A percentile compares a stretch with the other conserved stretches of the same genome.
phyloP scores from a whole-genome alignment of 1,140 invertebrate species.

The Dendrolimus kikuchii region DNA sequence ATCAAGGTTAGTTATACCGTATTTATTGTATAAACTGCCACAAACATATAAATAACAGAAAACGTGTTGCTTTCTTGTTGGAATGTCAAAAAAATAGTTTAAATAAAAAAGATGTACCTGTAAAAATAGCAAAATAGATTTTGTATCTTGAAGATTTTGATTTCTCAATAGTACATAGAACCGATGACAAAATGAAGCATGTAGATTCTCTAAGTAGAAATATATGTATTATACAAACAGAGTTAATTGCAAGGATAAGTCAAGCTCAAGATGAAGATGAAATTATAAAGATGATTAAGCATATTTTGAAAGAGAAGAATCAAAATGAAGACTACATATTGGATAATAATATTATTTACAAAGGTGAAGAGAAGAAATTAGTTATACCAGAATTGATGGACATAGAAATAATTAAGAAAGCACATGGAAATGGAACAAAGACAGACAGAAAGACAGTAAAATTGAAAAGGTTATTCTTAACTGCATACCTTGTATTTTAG shows the following conservation, averaged over 20 bases:
- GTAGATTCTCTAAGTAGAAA: slow-evolving; percentile 21
- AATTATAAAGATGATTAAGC: no score
- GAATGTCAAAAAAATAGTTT: slow-evolving; percentile 49
- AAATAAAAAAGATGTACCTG: slow-evolving; percentile 40
- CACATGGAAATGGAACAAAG: slow-evolving; percentile 27
- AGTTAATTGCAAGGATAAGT: no score
- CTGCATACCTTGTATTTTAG: slow-evolving; percentile 46
- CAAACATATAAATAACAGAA: no score
- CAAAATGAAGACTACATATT: no score
- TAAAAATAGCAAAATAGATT: slow-evolving; percentile 42
- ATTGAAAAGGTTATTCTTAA: no score
- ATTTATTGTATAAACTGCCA: no score
- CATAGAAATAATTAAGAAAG: slow-evolving; percentile 23
- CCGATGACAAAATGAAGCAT: slow-evolving; percentile 32
- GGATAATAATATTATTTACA: no score
- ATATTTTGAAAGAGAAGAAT: no score
- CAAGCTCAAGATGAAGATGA: no score
- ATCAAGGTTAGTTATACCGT: no score
- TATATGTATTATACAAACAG: not conserved
- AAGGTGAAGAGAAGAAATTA: slow-evolving; percentile 12
- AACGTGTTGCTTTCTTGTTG: no score
- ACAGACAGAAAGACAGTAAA: slow-evolving; percentile 39
- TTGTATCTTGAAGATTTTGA: slow-evolving; percentile 23
- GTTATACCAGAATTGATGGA: slow-evolving; percentile 29
- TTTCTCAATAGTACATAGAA: slow-evolving; percentile 31